Evolutionary conservation across 2,888 invertebrate species (phyloP).

Genomic region (Siphlonurus alternatus): DNA sequence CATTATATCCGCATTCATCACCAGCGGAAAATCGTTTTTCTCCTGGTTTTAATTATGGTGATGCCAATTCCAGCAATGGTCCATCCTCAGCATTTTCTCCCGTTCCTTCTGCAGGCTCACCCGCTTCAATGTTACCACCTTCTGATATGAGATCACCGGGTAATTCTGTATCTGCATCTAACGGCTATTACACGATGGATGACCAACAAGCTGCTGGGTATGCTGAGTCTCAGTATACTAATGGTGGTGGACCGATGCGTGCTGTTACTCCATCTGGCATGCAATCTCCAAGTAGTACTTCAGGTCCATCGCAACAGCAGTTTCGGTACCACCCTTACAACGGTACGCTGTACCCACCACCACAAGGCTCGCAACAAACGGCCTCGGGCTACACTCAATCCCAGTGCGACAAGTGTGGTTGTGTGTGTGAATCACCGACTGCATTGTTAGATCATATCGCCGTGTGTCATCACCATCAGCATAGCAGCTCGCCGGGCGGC

Average conservation of each 20-base stretch:
- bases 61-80: neutral
- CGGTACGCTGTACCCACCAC: slow-evolving; percentile 6
- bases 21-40: neutral
- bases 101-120: neutral
- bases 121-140: neutral
- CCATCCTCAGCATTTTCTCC: neutral
- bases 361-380: slow-evolving; percentile 27
- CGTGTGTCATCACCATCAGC: slow-evolving; percentile 20
- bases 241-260: slow-evolving; percentile 1
- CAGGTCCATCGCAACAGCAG: slow-evolving; percentile 24
- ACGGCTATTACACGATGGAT: neutral
- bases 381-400: slow-evolving; percentile 28
- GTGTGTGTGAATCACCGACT: slow-evolving; percentile 55
- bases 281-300: slow-evolving; percentile 4
- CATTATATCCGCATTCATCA: neutral
- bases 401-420: slow-evolving; percentile 73
- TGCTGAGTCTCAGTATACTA: neutral
- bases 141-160: slow-evolving; percentile 1
- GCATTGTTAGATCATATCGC: slow-evolving; percentile 59
- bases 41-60: neutral
- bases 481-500: slow-evolving; percentile 10
- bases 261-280: slow-evolving; percentile 1
- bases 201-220: neutral
- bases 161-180: neutral
- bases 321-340: slow-evolving; percentile 23